Evolutionary conservation across 2,113 vertebrate species (phyloP).

Genomic region (Porphyrio hochstetteri): DNA sequence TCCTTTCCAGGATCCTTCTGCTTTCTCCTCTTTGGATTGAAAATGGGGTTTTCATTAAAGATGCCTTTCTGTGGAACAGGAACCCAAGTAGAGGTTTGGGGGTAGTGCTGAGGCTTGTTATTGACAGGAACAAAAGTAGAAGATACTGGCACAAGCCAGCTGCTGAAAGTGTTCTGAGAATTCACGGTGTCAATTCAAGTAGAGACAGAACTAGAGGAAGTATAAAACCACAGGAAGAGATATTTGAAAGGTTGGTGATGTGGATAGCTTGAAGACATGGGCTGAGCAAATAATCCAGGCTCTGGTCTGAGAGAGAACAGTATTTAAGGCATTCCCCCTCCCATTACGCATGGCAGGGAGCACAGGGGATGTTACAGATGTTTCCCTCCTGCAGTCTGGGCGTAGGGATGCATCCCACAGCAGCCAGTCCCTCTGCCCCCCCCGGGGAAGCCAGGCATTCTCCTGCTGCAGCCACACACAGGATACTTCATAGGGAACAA

Average conservation of each 20-base stretch:
- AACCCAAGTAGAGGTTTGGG: not conserved
- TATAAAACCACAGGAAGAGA: not conserved
- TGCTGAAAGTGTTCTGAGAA: not conserved
- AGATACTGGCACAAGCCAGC: not conserved
- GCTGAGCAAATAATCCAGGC: not conserved
- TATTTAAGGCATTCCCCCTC: not conserved
- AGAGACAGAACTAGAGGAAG: not conserved
- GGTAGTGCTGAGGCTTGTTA: not conserved
- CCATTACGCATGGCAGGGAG: fast-evolving
- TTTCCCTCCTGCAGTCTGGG: not conserved
- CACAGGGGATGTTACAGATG: not conserved
- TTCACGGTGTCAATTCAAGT: not conserved
- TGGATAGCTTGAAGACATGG: not conserved
- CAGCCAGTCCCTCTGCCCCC: not conserved
- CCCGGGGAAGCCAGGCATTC: not conserved
- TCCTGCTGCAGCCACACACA: not conserved
- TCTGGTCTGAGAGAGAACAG: not conserved
- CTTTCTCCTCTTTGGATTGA: not conserved
- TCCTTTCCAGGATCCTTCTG: not conserved
- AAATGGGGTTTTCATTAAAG: not conserved
- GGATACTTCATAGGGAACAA: not conserved
- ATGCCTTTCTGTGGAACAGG: not conserved
- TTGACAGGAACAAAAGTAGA: not conserved
- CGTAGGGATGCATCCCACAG: fast-evolving
- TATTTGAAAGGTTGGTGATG: not conserved